Percentiles rank a stretch among this genome's conserved stretches.
phyloP scores from a whole-genome alignment of 2,888 invertebrate species.

The Mellilla xanthometata region DNA sequence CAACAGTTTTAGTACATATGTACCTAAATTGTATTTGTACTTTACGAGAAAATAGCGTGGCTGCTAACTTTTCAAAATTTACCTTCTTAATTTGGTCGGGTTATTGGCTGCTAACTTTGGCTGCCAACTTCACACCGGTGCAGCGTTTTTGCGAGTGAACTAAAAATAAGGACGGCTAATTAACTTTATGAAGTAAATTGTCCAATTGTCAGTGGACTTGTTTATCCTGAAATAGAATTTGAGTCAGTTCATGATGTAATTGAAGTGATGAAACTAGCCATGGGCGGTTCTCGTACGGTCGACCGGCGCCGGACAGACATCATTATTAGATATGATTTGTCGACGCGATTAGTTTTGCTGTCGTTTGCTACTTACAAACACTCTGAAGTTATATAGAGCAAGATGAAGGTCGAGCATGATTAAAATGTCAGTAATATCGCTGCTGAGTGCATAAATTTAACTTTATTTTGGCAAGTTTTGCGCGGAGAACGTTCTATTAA shows the following conservation, averaged over 20 bases:
- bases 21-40: no score
- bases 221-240: conserved; percentile 21
- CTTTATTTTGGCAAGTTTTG: no score
- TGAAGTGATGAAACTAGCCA: conserved; percentile 18
- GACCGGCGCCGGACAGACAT: conserved; percentile 13
- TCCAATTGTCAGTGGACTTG: conserved; percentile 8
- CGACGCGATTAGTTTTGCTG: conserved; percentile 11
- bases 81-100: no score
- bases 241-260: conserved; percentile 26
- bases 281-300: conserved; percentile 8
- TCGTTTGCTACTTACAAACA: conserved; percentile 6
- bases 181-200: conserved; percentile 12
- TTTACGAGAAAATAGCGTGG: no score
- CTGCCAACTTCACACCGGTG: no score
- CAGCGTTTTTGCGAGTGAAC: conserved; percentile 3
- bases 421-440: background rate
- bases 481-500: no score
- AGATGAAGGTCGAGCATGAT: background rate
- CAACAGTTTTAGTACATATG: no score
- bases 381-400: conserved; percentile 6
- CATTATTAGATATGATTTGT: conserved; percentile 22
- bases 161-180: conserved; percentile 18
- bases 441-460: no score
- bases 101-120: no score
- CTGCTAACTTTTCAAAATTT: no score